phyloP scores from a whole-genome alignment of 2,113 vertebrate species.

The Silurus meridionalis region DNA sequence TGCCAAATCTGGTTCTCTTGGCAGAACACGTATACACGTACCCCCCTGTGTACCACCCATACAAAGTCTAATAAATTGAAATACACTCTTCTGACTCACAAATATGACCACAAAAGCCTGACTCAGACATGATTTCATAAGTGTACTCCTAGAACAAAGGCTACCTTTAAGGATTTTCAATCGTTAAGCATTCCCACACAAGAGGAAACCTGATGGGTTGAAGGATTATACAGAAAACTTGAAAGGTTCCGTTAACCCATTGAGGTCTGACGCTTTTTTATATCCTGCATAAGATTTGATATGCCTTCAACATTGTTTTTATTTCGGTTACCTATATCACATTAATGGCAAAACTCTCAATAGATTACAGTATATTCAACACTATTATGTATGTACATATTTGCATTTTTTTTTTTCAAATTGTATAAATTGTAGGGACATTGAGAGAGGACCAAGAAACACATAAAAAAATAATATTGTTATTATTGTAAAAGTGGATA shows the following conservation, averaged over 20 bases:
- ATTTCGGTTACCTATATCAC: too few species aligned
- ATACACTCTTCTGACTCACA: constrained; percentile 27
- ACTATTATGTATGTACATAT: too few species aligned
- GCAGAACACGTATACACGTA: constrained; percentile 9
- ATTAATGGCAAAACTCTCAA: too few species aligned
- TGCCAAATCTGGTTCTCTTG: not conserved
- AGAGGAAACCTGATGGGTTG: not conserved
- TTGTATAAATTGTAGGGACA: too few species aligned
- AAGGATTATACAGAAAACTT: not conserved
- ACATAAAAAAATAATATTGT: too few species aligned
- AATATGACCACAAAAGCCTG: constrained; percentile 4
- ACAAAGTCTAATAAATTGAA: constrained; percentile 23
- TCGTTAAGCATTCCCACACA: not conserved
- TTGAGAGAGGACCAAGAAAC: too few species aligned
- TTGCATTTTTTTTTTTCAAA: too few species aligned
- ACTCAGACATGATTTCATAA: constrained; percentile 29
- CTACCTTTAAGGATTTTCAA: not conserved
- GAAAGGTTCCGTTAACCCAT: not conserved
- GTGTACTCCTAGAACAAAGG: not conserved
- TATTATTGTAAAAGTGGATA: too few species aligned
- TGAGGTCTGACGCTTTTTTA: too few species aligned
- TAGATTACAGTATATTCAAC: too few species aligned
- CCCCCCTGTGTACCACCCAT: constrained; percentile 24
- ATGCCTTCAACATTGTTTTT: too few species aligned
- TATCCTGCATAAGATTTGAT: too few species aligned